These are phyloP conservation scores for Tinea semifulvella DNA, from an alignment of 2,888 invertebrate species.

Conservation along the genomic window DNA sequence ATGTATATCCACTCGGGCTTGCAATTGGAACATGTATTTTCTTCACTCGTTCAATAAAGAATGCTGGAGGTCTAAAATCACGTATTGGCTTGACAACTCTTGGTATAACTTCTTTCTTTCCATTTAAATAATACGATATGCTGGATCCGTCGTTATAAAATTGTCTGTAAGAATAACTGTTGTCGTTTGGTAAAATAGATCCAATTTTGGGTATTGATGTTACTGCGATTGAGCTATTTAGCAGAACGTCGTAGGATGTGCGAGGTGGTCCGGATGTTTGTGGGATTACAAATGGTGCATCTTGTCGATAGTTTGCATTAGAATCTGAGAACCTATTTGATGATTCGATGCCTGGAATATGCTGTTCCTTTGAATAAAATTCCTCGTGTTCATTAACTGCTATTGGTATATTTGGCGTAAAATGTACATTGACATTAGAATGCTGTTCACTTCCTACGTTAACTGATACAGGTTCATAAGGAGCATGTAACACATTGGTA, in stretches of 20 bases:
- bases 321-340: background rate
- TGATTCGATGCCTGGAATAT: background rate
- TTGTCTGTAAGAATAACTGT: constrained; percentile 18
- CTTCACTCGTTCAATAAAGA: background rate
- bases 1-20: background rate
- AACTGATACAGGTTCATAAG: background rate
- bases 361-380: background rate
- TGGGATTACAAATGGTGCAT: background rate
- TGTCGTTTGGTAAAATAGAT: background rate
- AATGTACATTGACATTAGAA: background rate
- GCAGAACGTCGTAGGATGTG: background rate
- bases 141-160: constrained; percentile 18
- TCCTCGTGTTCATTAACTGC: background rate
- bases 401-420: background rate
- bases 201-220: background rate
- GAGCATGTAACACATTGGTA: background rate
- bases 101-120: constrained; percentile 13
- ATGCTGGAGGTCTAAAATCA: background rate
- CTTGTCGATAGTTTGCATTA: background rate
- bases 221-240: background rate
- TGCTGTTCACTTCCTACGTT: background rate
- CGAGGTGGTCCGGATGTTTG: background rate
- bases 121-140: constrained; percentile 15
- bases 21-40: background rate
- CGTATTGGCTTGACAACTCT: constrained; percentile 1